A percentile compares a stretch with the other conserved stretches of the same genome.
phyloP scores from a whole-genome alignment of 92 coral and sea anemone genomes.

The Chrysogorgia sp. region DNA sequence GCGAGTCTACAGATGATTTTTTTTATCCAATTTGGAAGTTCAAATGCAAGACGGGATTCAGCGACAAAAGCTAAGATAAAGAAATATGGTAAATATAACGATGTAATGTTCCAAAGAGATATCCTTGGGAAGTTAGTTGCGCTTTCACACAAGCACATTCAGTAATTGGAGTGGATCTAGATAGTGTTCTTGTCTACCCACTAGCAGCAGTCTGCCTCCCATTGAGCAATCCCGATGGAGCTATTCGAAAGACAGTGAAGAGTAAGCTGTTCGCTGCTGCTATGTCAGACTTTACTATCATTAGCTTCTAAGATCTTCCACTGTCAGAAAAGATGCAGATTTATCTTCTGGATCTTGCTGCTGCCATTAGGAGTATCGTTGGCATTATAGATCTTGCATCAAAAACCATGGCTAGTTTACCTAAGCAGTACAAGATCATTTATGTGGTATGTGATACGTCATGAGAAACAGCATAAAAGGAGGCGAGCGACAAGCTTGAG shows the following conservation, averaged over 20 bases:
- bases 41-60: slow-evolving; percentile 8
- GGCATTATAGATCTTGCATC: slow-evolving; percentile 15
- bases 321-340: background rate
- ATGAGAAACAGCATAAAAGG: slow-evolving; percentile 1
- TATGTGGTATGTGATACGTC: slow-evolving; percentile 6
- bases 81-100: slow-evolving; percentile 15
- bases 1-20: slow-evolving; percentile 5
- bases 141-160: background rate
- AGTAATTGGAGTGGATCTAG: slow-evolving; percentile 1
- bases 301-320: background rate
- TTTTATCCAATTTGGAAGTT: background rate
- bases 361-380: slow-evolving; percentile 16
- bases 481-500: slow-evolving; percentile 14
- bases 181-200: background rate
- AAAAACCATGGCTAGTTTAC: background rate
- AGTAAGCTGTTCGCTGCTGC: slow-evolving; percentile 19
- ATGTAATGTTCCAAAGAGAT: slow-evolving; percentile 7
- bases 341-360: slow-evolving; percentile 11
- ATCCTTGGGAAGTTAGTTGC: slow-evolving; percentile 24
- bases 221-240: slow-evolving; percentile 10
- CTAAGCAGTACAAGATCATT: background rate
- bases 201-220: slow-evolving; percentile 22
- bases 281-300: background rate
- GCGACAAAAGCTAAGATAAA: background rate
- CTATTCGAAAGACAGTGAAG: slow-evolving; percentile 15